A percentile compares a stretch with the other conserved stretches of the same genome.
Conservation (phyloP, 1,140 invertebrate genomes). For the Tetragonula clypearis region DNA sequence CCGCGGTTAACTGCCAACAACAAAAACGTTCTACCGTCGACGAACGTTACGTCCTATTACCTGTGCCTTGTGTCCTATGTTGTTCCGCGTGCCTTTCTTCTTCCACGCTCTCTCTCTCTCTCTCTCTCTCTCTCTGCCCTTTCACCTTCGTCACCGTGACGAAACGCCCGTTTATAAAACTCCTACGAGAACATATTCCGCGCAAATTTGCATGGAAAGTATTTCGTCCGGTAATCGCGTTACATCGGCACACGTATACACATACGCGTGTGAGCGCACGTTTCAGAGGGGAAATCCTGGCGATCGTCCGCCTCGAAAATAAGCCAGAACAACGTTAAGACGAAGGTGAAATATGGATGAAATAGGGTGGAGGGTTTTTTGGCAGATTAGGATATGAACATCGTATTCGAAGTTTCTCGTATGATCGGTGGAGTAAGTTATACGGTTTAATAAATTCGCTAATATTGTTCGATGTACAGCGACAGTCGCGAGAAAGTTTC, state of each 20-base stretch:
- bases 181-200: slow-evolving; percentile 11
- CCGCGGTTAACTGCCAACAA: slow-evolving; percentile 38
- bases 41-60: slow-evolving; percentile 45
- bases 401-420: not conserved
- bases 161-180: slow-evolving; percentile 19
- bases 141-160: not conserved
- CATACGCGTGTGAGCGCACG: not conserved
- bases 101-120: not conserved
- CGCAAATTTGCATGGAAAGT: slow-evolving; percentile 25
- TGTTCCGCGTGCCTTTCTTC: not conserved
- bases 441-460: not conserved
- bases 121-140: not conserved
- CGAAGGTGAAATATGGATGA: not conserved
- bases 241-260: not conserved
- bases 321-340: not conserved
- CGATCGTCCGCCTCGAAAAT: slow-evolving; percentile 10
- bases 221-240: slow-evolving; percentile 16
- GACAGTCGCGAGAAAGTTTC: no score
- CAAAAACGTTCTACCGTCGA: slow-evolving; percentile 43
- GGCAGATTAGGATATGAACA: no score
- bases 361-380: not conserved
- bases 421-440: not conserved
- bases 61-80: slow-evolving; percentile 16
- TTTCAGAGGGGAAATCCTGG: not conserved
- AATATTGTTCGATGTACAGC: not conserved